phyloP scores from a whole-genome alignment of 2,888 invertebrate species.

The Smittia sp. region DNA sequence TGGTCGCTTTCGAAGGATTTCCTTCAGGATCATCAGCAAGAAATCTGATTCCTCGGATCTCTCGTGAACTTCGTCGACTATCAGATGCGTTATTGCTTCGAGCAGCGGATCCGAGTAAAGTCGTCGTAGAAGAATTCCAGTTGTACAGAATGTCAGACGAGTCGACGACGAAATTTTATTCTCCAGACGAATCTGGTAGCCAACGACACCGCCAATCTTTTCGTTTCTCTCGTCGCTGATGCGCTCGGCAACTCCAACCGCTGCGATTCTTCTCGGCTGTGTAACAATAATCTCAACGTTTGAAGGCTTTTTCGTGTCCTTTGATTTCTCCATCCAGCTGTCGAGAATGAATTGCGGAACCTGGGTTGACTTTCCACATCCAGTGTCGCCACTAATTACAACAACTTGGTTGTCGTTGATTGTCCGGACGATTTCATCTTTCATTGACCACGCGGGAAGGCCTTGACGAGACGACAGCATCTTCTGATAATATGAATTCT shows the following conservation, averaged over 20 bases:
- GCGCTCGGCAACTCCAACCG: conserved; percentile 87
- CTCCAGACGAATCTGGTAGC: conserved; percentile 74
- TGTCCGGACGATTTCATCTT: conserved; percentile 65
- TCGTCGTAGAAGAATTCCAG: conserved; percentile 82
- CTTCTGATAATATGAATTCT: conserved; percentile 62
- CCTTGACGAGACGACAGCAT: conserved; percentile 63
- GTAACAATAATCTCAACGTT: conserved; percentile 87
- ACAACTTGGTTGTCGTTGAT: conserved; percentile 62
- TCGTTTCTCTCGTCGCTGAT: conserved; percentile 85
- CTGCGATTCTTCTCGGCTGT: conserved; percentile 87
- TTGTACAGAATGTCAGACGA: conserved; percentile 87
- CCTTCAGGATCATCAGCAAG: conserved; percentile 75
- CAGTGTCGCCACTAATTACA: conserved; percentile 80
- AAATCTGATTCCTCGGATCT: conserved; percentile 89
- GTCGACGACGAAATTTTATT: conserved; percentile 75
- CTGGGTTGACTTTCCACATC: conserved; percentile 82
- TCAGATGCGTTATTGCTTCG: conserved; percentile 74
- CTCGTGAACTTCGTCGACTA: conserved; percentile 92
- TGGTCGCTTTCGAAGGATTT: conserved; percentile 67
- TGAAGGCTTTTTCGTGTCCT: conserved; percentile 54
- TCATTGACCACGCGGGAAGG: conserved; percentile 71
- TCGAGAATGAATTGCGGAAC: conserved; percentile 94
- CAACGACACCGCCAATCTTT: conserved; percentile 56
- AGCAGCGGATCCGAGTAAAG: conserved; percentile 76
- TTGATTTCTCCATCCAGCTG: conserved; percentile 65